Conservation (phyloP, 2,113 vertebrate genomes). For the Melanerpes formicivorus region DNA sequence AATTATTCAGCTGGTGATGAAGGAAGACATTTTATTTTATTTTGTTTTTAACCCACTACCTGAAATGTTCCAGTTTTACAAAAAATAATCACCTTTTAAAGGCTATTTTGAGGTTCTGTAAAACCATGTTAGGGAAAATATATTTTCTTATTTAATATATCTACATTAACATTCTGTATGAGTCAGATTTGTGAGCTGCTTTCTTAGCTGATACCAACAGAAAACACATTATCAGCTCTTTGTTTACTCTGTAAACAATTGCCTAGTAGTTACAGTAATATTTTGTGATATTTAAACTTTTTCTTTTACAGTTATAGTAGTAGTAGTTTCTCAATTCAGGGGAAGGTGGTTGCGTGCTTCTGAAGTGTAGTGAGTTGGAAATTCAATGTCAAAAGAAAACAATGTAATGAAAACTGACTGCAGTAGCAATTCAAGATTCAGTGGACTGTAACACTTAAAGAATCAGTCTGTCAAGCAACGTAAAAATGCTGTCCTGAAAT, state of each 20-base stretch:
- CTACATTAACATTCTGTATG: background rate
- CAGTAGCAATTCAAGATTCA: slow-evolving; percentile 34
- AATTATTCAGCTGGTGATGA: background rate
- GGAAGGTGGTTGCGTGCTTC: background rate
- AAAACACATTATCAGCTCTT: background rate
- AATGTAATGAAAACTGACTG: slow-evolving; percentile 15
- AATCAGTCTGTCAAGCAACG: background rate
- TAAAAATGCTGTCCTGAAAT: background rate
- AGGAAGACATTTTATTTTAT: background rate
- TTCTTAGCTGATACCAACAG: background rate
- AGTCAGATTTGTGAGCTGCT: background rate
- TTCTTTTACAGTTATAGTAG: background rate
- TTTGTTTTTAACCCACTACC: background rate
- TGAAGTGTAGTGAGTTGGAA: slow-evolving; percentile 42
- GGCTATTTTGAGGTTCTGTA: background rate
- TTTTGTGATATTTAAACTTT: background rate
- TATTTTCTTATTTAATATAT: background rate
- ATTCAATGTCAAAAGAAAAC: slow-evolving; percentile 36
- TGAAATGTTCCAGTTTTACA: background rate
- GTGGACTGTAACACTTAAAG: background rate
- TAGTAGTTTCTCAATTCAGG: background rate
- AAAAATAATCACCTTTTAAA: background rate
- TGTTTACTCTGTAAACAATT: background rate
- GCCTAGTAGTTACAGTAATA: background rate
- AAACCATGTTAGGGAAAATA: background rate